A percentile compares a stretch with the other conserved stretches of the same genome.
Conservation (phyloP, 2,797 vertebrate genomes). For the Hemibagrus guttatus region DNA sequence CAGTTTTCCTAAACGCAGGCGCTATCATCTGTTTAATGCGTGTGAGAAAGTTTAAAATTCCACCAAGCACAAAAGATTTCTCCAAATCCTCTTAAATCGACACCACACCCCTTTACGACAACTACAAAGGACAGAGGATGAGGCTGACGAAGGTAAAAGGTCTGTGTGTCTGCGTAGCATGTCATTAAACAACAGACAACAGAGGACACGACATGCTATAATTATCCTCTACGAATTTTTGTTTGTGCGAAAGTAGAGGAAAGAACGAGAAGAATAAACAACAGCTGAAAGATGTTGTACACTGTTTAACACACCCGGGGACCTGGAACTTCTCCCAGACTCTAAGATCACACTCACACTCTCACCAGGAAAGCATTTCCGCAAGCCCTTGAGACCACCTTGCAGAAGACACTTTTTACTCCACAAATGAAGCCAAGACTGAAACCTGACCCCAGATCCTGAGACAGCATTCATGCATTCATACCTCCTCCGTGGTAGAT, state of each 20-base stretch:
- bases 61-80: neutral
- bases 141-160: constrained; percentile 2
- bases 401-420: neutral
- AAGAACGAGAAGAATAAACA: constrained; percentile 29
- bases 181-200: constrained; percentile 18
- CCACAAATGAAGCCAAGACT: neutral
- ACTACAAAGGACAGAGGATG: neutral
- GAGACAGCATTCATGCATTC: neutral
- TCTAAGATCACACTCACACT: constrained; percentile 3
- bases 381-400: neutral
- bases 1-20: neutral
- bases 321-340: constrained; percentile 64
- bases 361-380: neutral
- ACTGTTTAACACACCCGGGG: constrained; percentile 63
- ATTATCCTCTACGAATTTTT: constrained; percentile 52
- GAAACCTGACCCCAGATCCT: neutral
- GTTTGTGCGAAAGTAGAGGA: constrained; percentile 41
- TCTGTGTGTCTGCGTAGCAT: constrained; percentile 29
- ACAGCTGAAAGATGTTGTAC: constrained; percentile 62
- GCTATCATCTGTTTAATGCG: neutral
- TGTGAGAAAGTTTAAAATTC: neutral
- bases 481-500: constrained; percentile 22
- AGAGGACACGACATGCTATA: constrained; percentile 57
- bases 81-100: neutral
- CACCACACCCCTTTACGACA: neutral